Base-by-base conservation (phyloP, 2,888 invertebrate genomes). In the Dendrolimus houi region DNA sequence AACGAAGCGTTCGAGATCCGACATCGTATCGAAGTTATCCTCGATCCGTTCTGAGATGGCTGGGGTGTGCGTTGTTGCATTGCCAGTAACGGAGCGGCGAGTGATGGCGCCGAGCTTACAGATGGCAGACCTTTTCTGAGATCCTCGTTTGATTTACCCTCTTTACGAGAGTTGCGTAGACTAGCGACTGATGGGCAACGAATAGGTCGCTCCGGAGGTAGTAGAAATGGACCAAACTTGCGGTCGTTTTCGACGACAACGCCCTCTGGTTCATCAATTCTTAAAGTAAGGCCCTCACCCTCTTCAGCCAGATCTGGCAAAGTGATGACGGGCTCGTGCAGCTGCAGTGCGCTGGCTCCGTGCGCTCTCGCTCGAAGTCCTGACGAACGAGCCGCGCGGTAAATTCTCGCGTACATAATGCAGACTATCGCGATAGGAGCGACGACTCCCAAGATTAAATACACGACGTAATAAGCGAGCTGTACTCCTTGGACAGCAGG, bases 1-100 rank as follows among this genome's bases (percentile, higher is more conserved):
- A 96, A 91, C 54, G 96, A 95, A 42, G 96, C 96, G 76, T 96
- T 96, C 62, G 96, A 96, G 63, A 97, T 95, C 57, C 96, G 92
- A 78, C 95, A 94, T 59, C 95, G 93, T 64, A 96, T 86, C 57
- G 94, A 94, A 60, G 94, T 94, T 71, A 96, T 95, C 75, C 94
- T 93, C 61, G 93, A 94, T 59, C 92, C 90, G 61, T 72, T 69
- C 55, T 74, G 79, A 1, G 83, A 78, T 57, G 92, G 89, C 60
- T 92, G 88, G 59, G 93, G 79, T n/a, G 87, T 79, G 12, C 83
- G 81, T 55, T 71, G 79, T 61, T 74, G 85, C 59, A 76, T 81
- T 52, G 81, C 69, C 64, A 81, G 77, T 67, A 74, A 75, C 56
- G 75, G 91, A 59, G 74, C 90, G 63, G 92, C 83, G 65, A 92